phyloP scores from a whole-genome alignment of 2,888 invertebrate species.

The Macrosoma leucophasiata region DNA sequence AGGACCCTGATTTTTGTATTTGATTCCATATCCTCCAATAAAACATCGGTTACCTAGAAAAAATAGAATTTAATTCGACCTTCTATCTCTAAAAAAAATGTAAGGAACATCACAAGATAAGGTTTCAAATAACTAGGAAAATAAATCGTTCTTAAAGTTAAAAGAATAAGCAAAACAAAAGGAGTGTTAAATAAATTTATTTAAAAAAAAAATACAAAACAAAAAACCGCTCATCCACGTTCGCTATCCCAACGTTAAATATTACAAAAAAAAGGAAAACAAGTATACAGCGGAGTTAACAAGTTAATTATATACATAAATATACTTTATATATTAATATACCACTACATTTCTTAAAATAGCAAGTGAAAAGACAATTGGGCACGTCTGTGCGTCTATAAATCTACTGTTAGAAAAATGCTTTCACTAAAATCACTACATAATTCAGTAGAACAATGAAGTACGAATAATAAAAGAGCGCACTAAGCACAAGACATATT shows the following conservation, averaged over 20 bases:
- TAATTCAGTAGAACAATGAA: no score
- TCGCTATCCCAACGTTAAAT: conserved; percentile 53
- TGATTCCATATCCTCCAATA: no score
- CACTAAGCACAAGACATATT: no score
- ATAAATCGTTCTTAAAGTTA: conserved; percentile 19
- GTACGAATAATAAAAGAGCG: no score
- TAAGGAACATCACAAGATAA: conserved; percentile 60
- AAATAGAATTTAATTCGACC: conserved; percentile 66
- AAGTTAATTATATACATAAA: conserved; percentile 48
- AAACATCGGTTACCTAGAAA: conserved; percentile 48
- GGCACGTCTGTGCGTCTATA: conserved; percentile 31
- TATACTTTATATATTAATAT: conserved; percentile 33
- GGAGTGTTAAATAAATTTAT: conserved; percentile 69
- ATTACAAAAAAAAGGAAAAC: no score
- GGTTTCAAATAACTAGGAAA: conserved; percentile 34
- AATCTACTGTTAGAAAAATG: no score
- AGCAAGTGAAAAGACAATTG: conserved; percentile 35
- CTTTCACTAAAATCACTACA: no score
- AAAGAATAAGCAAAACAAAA: conserved; percentile 39
- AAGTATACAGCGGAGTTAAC: conserved; percentile 55
- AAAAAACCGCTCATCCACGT: conserved; percentile 58
- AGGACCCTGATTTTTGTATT: no score
- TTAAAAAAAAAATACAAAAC: conserved; percentile 64
- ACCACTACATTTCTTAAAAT: conserved; percentile 39
- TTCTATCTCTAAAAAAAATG: conserved; percentile 47